These are phyloP conservation scores for Podarcis raffonei DNA, from an alignment of 2,113 vertebrate species.

Conservation along the genomic window DNA sequence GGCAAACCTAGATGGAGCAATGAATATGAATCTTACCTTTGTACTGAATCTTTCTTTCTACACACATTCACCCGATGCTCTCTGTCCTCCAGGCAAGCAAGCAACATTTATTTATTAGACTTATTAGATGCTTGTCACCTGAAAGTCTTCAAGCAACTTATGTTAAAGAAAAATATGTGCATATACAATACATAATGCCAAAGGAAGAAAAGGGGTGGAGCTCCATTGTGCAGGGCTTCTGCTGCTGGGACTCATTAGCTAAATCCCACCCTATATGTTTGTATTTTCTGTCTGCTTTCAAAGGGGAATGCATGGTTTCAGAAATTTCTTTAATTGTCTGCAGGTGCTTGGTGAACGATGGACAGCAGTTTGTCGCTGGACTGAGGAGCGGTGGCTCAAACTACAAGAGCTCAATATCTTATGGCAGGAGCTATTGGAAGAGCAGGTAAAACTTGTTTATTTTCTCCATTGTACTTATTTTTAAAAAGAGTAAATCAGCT, in stretches of 20 bases:
- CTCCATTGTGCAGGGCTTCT: too few species aligned
- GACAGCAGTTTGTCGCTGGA: conserved; percentile 97
- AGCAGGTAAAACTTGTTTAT: conserved; percentile 81
- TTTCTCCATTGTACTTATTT: background rate
- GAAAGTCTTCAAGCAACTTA: too few species aligned
- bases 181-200: too few species aligned
- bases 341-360: conserved; percentile 94
- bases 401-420: conserved; percentile 87
- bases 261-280: background rate
- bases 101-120: too few species aligned
- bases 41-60: too few species aligned
- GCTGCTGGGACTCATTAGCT: background rate
- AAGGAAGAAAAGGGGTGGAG: too few species aligned
- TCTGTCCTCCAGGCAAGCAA: too few species aligned
- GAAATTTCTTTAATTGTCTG: background rate
- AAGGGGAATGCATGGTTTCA: fast-evolving
- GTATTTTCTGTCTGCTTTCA: background rate
- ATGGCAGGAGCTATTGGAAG: conserved; percentile 92
- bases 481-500: background rate
- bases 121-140: too few species aligned
- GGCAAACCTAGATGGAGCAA: too few species aligned
- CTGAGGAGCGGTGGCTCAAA: conserved; percentile 89
- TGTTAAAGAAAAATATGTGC: too few species aligned
- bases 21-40: too few species aligned
- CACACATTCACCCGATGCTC: too few species aligned